These are phyloP conservation scores for Aphidoletes aphidimyza DNA, from an alignment of 2,888 invertebrate genomes.

Conservation along the genomic window DNA sequence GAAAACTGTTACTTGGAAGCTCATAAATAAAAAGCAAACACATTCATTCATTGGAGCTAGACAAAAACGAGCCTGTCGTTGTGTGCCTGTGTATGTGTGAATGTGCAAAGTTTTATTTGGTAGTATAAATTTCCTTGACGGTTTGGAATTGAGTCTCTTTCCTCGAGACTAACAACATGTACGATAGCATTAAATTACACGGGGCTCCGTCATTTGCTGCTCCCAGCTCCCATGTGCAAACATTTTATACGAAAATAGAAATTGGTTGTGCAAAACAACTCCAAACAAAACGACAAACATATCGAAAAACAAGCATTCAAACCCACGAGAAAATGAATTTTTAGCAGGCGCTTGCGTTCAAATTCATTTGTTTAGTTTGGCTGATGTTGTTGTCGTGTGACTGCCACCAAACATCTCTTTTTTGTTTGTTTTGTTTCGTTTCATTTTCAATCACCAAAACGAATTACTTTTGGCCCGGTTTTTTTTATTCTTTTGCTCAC, in stretches of 20 bases:
- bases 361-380: slow-evolving; percentile 22
- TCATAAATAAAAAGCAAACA: slow-evolving; percentile 9
- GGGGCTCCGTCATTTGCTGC: slow-evolving; percentile 41
- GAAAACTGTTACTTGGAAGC: slow-evolving; percentile 13
- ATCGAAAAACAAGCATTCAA: neutral
- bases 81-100: too few species aligned
- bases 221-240: slow-evolving; percentile 47
- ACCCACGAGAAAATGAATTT: slow-evolving; percentile 51
- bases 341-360: slow-evolving; percentile 40
- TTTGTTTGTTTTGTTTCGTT: neutral
- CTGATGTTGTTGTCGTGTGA: neutral
- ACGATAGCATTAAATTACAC: slow-evolving; percentile 19
- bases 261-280: neutral
- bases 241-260: neutral
- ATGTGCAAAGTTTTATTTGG: neutral
- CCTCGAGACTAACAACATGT: neutral
- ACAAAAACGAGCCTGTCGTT: neutral
- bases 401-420: neutral
- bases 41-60: neutral
- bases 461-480: neutral
- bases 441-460: neutral
- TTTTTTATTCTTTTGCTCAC: neutral
- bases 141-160: neutral
- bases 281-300: neutral
- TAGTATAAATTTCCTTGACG: neutral